A percentile compares a stretch with the other conserved stretches of the same genome.
Conservation (phyloP, 2,797 vertebrate species). For the Mus caroli region DNA sequence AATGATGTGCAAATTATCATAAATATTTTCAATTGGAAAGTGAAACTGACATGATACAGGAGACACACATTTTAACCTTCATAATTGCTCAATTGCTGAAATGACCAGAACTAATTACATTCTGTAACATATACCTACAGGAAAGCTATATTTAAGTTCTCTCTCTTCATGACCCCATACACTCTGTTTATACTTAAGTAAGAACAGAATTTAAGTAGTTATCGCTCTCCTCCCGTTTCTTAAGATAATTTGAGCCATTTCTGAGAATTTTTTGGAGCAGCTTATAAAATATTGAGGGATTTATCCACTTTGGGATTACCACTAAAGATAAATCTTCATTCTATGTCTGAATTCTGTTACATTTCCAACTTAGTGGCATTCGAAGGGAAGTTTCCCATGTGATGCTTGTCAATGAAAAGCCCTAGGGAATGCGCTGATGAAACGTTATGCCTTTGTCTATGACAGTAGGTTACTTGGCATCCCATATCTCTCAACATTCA, state of each 20-base stretch:
- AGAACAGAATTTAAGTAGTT: background rate
- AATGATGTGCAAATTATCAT: background rate
- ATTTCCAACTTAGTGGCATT: background rate
- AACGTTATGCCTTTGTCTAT: background rate
- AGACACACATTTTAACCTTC: background rate
- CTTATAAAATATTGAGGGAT: background rate
- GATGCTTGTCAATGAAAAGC: background rate
- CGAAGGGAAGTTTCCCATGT: background rate
- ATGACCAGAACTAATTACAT: background rate
- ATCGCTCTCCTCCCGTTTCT: background rate
- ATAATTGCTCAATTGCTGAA: background rate
- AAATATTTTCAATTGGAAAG: background rate
- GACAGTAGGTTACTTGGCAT: background rate
- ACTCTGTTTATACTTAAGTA: background rate
- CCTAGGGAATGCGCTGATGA: background rate
- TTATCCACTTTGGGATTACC: background rate
- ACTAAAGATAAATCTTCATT: background rate
- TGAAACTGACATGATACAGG: background rate
- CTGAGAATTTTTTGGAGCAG: background rate
- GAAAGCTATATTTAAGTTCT: background rate
- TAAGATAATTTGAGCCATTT: background rate
- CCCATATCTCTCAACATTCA: background rate
- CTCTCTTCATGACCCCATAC: accelerated
- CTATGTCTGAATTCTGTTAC: background rate
- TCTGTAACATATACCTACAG: background rate